Evolutionary conservation across 2,888 invertebrate genomes (phyloP).

Genomic region (Coleophora flavipennella): DNA sequence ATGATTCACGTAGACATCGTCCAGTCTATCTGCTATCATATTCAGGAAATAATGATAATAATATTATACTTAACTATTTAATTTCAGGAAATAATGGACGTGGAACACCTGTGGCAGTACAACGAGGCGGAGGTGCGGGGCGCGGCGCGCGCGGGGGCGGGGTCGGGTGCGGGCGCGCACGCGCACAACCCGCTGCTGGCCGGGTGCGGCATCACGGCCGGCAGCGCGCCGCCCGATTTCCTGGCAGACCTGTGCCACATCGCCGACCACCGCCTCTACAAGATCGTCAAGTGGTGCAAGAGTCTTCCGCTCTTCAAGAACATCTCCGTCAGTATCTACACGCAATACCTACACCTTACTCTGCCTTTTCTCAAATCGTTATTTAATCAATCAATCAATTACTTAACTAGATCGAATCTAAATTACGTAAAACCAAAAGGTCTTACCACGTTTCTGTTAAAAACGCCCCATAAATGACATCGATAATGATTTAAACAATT

Average conservation of each 20-base stretch:
- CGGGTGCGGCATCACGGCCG: slow-evolving; percentile 63
- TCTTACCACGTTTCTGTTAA: too few relatives aligned
- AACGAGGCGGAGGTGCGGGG: slow-evolving; percentile 86
- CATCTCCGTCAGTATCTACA: slow-evolving; percentile 81
- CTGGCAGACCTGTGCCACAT: slow-evolving; percentile 93
- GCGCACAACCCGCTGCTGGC: slow-evolving; percentile 60
- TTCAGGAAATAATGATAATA: too few relatives aligned
- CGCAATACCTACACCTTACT: background rate
- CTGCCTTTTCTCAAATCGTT: background rate
- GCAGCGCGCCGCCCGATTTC: slow-evolving; percentile 85
- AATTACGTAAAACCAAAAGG: too few relatives aligned
- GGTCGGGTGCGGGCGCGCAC: too few relatives aligned
- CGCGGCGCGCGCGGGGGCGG: slow-evolving; percentile 39
- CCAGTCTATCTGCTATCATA: too few relatives aligned
- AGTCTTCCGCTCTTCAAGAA: slow-evolving; percentile 96
- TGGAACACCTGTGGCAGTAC: slow-evolving; percentile 96
- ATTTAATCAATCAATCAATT: background rate
- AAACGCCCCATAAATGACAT: too few relatives aligned
- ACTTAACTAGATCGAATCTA: too few relatives aligned
- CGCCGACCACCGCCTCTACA: slow-evolving; percentile 95
- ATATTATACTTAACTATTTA: background rate
- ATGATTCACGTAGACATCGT: too few relatives aligned
- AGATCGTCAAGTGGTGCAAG: slow-evolving; percentile 99
- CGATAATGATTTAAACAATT: too few relatives aligned
- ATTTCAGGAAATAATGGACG: slow-evolving; percentile 92